Base-by-base conservation (phyloP, 1,140 invertebrate species). In the Microplitis demolitor region DNA sequence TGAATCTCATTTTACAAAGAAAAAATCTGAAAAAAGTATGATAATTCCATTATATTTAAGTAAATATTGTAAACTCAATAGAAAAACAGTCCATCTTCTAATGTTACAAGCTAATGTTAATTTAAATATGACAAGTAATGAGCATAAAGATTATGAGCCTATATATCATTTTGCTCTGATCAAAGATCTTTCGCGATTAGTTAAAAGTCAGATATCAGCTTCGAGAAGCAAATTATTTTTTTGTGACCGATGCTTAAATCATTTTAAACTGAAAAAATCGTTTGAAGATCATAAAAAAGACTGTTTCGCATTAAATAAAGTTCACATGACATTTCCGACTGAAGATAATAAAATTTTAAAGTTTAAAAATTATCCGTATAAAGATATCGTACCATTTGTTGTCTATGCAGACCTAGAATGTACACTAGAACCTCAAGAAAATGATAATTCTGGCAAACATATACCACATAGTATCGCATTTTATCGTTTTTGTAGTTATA, bases 41-140 rank as follows among this genome's bases (percentile, higher is more conserved):
- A 69, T 85, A 9, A 77, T 80, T 34, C 81, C 83, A 14, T 35
- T 80, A 24, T 78, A 82, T 78, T 79, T 78, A 33, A 83, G 82
- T 56, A 81, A 78, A 51, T 39, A 58, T 14, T 72, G 75, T 58
- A 78, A 77, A 71, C 9, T 60, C 16, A 72, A 39, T 24, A 24
- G 24, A 31, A 76, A 45, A 58, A 63, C 53, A 33, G 72, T 76
- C 67, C 72, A 77, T 61, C 45, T 74, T 45, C 45, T 77, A 4
- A 74, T 74, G 66, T 13, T 75, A 60, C 33, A 70, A 37, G 11
- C 1, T 60, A 45, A 56, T 24, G 14, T 45, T 13, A 13, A 54
- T 53, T 24, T 24, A 24, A 24, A 24, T 24, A 24, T 24, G 24
- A 31, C 54, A 13, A 3, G 4, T 13, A 37, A 68, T 56, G 66